Percentiles rank a stretch among this genome's conserved stretches.
phyloP scores from a whole-genome alignment of 1,140 invertebrate species.

The Diorhabda carinulata region DNA sequence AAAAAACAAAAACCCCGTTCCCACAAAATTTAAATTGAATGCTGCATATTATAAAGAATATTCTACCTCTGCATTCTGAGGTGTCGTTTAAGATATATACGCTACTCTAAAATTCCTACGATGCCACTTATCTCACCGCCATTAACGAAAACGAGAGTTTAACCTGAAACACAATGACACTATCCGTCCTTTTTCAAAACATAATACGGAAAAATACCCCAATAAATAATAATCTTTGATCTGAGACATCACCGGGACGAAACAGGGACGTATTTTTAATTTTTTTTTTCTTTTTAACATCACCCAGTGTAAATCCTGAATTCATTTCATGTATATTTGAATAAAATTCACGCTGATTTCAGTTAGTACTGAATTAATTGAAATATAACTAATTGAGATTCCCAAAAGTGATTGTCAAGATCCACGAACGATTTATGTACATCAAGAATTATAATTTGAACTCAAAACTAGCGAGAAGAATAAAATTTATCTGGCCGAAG shows the following conservation, averaged over 20 bases:
- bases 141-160: slow-evolving; percentile 40
- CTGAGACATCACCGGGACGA: not conserved
- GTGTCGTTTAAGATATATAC: slow-evolving; percentile 43
- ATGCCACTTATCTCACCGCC: slow-evolving; percentile 36
- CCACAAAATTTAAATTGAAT: slow-evolving; percentile 46
- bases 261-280: not conserved
- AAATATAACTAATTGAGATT: too few species aligned
- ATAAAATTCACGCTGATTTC: too few species aligned
- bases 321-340: too few species aligned
- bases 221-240: slow-evolving; percentile 27
- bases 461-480: too few species aligned
- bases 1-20: slow-evolving; percentile 38
- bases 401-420: too few species aligned
- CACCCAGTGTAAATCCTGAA: not conserved
- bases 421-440: too few species aligned
- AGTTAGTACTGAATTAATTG: too few species aligned
- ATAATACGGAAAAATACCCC: slow-evolving; percentile 25
- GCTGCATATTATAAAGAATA: slow-evolving; percentile 45
- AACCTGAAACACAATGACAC: slow-evolving; percentile 32
- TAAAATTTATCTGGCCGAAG: too few species aligned
- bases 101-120: slow-evolving; percentile 37
- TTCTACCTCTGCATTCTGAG: slow-evolving; percentile 42
- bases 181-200: slow-evolving; percentile 27
- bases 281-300: not conserved
- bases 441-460: too few species aligned